Base-by-base conservation (phyloP, 2,888 invertebrate species). In the Troilus luridus region DNA sequence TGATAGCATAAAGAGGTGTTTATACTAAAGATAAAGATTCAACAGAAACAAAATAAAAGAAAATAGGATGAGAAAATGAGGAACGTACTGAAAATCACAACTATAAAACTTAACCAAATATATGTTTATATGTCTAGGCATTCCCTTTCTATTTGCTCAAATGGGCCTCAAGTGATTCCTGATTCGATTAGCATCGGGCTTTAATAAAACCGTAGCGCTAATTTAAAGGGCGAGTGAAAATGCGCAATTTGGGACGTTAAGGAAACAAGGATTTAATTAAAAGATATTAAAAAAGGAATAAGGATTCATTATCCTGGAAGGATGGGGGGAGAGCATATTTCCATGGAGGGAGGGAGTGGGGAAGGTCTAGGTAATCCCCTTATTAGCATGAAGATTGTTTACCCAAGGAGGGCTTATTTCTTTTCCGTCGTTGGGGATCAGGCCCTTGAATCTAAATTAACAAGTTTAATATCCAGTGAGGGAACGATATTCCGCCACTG, bases 341-440 rank as follows among this genome's bases (percentile, higher is more conserved):
- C 85, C 85, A 85, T 85, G 85, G 56, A n/a, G n/a, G 54, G 85
- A 1, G 9, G 85, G 56, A 21, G 81, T 54, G 11, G 56, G 85
- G 81, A 54, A 21, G 56, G 85, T n/a, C 85, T 85, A 85, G 85
- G 85, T 85, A 85, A 85, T 85, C 85, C 85, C 85, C 85, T 85
- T 85, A 85, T 85, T 85, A 85, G 85, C 85, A 85, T 85, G 56
- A 85, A 85, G 85, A 85, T 85, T 85, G 85, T 85, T 85, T 85
- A 85, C 85, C 85, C 56, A 85, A 85, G 85, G 9, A 85, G 85
- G n/a, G 85, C 85, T 85, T 85, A 85, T 85, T 85, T 85, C 85
- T 85, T 85, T 85, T 85, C 85, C 85, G 19, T 21, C 56, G 56
- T 56, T 58, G 56, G 21, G 85, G 85, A 85, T 85, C 56, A 85